Evolutionary conservation across 2,888 invertebrate genomes (phyloP), one percentile per base, ranked within the genome.

Genomic region (Melanotus villosus): DNA sequence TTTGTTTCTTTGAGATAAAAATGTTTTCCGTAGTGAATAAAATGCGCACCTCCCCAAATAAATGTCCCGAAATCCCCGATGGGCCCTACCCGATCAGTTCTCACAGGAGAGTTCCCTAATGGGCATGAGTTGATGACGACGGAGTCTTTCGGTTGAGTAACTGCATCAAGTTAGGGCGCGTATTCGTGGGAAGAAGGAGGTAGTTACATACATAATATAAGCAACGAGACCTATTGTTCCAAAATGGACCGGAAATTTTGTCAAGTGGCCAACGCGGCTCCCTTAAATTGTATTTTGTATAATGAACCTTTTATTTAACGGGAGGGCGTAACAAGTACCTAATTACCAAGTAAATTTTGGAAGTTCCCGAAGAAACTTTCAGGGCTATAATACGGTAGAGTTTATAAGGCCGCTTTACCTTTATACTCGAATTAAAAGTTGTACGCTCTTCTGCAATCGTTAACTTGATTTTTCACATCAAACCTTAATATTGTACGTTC

Each of bases 101-200:
- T 50, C 65, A 60, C 57, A 59, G 41, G 64, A 56, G 26, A n/a
- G 50, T 47, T 36, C 54, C 41, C 56, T 69, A 69, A 69, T 68
- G 64, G 63, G 64, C 52, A 57, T 12, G 68, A 57, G 68, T 52
- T 68, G 68, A 63, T 64, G 64, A 69, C 69, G 59, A 41, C 32
- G 52, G 59, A 59, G 65, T 56, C 57, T 68, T 65, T 60, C 70
- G 66, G 38, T 56, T 66, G 70, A 70, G 45, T 66, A 62, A 69
- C 36, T 65, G 52, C 70, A 62, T 50, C 45, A 57, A 56, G 36
- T 45, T 52, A 45, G 69, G 65, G 60, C 18, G 65, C 32, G 56
- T 18, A 23, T n/a, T n/a, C 65, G 65, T 69, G 69, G 69, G 69
- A 69, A 65, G n/a, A n/a, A n/a, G n/a, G 64, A 43, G 21, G 30